These are phyloP conservation scores for Orthosia gothica DNA, from an alignment of 2,888 invertebrate species.

Conservation along the genomic window DNA sequence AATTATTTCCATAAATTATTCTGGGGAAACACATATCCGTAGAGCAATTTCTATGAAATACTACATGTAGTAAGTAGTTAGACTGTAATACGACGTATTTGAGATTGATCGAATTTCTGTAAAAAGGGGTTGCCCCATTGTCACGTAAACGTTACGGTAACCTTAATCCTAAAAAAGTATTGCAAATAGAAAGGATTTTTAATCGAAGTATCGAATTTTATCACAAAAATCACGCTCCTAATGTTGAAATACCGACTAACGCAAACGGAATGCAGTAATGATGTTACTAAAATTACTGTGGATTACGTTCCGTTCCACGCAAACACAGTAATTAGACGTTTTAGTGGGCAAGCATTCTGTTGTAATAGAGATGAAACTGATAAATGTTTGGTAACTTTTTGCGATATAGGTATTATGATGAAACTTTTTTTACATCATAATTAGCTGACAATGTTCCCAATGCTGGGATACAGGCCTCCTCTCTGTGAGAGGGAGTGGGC, in stretches of 20 bases:
- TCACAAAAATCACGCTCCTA: constrained; percentile 30
- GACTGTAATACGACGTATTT: too few species aligned
- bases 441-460: too few species aligned
- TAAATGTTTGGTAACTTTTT: constrained; percentile 50
- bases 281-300: constrained; percentile 55
- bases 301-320: constrained; percentile 59
- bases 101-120: too few species aligned
- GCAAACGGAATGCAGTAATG: constrained; percentile 73
- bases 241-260: constrained; percentile 65
- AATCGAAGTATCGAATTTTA: neutral
- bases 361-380: constrained; percentile 58
- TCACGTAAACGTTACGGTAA: too few species aligned
- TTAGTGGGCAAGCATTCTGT: constrained; percentile 46
- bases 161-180: neutral
- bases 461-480: too few species aligned
- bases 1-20: too few species aligned
- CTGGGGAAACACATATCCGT: too few species aligned
- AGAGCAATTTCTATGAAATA: too few species aligned
- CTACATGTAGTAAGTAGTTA: too few species aligned
- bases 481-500: too few species aligned
- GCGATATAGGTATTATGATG: constrained; percentile 25
- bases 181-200: neutral
- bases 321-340: constrained; percentile 62
- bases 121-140: too few species aligned
- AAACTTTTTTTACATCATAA: neutral